Conservation (phyloP, 2,113 vertebrate species). For the Capreolus pygargus region DNA sequence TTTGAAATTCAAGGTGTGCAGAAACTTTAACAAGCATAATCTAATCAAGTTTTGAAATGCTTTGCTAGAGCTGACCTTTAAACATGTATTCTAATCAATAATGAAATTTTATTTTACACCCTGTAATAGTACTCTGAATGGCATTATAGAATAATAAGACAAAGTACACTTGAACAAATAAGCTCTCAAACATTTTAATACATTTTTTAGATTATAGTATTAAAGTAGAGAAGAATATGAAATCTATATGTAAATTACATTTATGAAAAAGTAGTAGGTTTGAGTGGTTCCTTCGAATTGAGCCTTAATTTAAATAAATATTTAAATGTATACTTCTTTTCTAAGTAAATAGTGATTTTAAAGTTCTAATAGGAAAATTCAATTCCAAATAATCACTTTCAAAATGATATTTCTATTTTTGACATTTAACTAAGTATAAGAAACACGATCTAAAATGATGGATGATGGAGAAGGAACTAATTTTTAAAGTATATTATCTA, state of each 20-base stretch:
- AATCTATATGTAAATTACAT: background rate
- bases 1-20: slow-evolving; percentile 54
- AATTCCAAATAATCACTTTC: background rate
- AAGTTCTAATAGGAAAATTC: background rate
- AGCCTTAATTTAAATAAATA: background rate
- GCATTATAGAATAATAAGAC: slow-evolving; percentile 27
- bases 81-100: slow-evolving; percentile 68
- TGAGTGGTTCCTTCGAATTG: background rate
- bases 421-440: background rate
- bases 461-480: background rate
- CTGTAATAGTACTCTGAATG: slow-evolving; percentile 8
- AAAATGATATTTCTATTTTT: background rate
- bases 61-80: slow-evolving; percentile 68
- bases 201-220: background rate
- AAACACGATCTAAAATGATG: background rate
- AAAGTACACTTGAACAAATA: slow-evolving; percentile 36
- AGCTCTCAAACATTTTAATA: background rate
- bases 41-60: slow-evolving; percentile 62
- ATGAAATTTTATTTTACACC: slow-evolving; percentile 63
- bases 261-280: background rate
- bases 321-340: background rate
- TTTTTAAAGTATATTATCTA: background rate
- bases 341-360: background rate
- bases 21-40: slow-evolving; percentile 57
- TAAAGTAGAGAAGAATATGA: background rate